These are phyloP conservation scores for Lasioglossum pauxillum DNA, from an alignment of 2,888 invertebrate species.

Conservation along the genomic window DNA sequence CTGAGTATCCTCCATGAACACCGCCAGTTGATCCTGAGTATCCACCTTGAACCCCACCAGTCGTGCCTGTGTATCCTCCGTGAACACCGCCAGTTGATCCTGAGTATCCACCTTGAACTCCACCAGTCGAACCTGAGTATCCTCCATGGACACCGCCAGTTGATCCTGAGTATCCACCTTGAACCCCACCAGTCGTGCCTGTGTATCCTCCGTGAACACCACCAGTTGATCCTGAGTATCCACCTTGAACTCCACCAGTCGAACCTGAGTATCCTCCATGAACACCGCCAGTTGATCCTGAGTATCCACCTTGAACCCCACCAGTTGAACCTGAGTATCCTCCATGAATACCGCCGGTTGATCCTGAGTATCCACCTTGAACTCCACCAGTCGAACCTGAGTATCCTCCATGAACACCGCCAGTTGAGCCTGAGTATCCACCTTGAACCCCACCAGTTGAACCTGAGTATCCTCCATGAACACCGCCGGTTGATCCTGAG, in stretches of 20 bases:
- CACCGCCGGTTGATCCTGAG: constrained; percentile 10
- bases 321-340: constrained; percentile 28
- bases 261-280: constrained; percentile 34
- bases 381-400: too few species aligned
- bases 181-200: constrained; percentile 9
- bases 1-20: neutral
- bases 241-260: neutral
- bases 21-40: neutral
- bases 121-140: too few species aligned
- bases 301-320: neutral
- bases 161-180: neutral
- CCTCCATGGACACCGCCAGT: neutral
- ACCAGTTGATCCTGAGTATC: constrained; percentile 18
- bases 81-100: constrained; percentile 4
- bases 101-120: neutral
- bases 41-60: constrained; percentile 11
- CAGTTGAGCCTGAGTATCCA: neutral
- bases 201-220: constrained; percentile 31
- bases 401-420: neutral
- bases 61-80: neutral
- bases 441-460: constrained; percentile 4
- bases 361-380: constrained; percentile 8
- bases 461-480: constrained; percentile 16
- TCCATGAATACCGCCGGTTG: neutral
- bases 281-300: neutral